phyloP scores from a whole-genome alignment of 1,140 invertebrate species.

The Lamellibrachia luymesi region DNA sequence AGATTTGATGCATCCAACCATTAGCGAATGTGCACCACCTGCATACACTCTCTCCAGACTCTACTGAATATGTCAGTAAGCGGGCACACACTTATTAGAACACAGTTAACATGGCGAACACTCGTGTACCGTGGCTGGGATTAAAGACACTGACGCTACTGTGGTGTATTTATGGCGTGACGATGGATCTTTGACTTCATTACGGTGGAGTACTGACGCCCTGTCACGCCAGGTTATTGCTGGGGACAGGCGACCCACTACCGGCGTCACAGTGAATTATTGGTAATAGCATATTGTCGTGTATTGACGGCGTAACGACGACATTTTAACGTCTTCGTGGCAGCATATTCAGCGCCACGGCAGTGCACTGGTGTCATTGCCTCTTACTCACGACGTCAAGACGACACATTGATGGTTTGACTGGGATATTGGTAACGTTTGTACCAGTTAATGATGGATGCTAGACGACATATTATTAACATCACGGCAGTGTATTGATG shows the following conservation, averaged over 20 bases:
- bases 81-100: too few relatives aligned
- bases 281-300: not conserved
- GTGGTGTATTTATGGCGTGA: not conserved
- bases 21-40: too few relatives aligned
- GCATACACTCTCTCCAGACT: too few relatives aligned
- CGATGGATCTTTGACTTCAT: not conserved
- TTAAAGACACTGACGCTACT: not conserved
- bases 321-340: not conserved
- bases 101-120: too few relatives aligned
- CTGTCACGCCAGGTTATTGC: not conserved
- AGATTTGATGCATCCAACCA: too few relatives aligned
- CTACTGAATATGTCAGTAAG: too few relatives aligned
- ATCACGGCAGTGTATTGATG: not conserved
- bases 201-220: not conserved
- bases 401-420: not conserved
- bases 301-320: not conserved
- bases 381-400: not conserved
- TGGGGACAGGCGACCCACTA: not conserved
- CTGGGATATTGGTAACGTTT: not conserved
- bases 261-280: not conserved
- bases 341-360: too few relatives aligned
- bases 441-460: not conserved
- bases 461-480: not conserved
- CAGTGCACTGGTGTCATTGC: not conserved
- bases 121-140: too few relatives aligned